phyloP scores from a whole-genome alignment of 2,797 vertebrate genomes.

The Loris lydekkerianus region DNA sequence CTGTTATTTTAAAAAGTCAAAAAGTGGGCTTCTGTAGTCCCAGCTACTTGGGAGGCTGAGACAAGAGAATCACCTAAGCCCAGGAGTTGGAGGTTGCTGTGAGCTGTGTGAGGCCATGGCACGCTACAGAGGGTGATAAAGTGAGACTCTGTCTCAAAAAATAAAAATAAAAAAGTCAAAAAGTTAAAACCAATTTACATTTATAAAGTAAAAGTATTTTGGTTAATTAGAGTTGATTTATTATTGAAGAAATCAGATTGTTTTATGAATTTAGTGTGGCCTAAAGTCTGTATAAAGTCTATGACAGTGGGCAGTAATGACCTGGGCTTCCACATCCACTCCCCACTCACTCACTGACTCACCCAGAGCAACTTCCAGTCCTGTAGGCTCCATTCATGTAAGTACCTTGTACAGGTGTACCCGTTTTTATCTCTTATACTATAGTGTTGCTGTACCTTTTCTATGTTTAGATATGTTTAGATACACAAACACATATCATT shows the following conservation, averaged over 20 bases:
- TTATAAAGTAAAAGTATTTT: background rate
- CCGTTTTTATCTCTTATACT: background rate
- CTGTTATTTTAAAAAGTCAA: background rate
- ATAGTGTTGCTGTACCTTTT: background rate
- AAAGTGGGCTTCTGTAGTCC: background rate
- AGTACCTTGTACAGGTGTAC: background rate
- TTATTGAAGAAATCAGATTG: background rate
- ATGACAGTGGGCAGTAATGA: fast-evolving
- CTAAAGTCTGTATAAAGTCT: background rate
- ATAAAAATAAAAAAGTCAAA: too few relatives aligned
- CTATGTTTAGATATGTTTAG: background rate
- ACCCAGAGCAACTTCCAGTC: background rate
- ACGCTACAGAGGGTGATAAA: too few relatives aligned
- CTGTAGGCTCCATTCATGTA: background rate
- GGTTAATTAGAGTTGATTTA: background rate
- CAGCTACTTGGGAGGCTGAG: too few relatives aligned
- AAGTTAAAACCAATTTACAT: background rate
- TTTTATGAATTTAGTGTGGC: background rate
- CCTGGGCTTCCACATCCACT: background rate
- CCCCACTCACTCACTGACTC: background rate
- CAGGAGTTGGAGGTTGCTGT: too few relatives aligned
- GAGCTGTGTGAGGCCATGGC: too few relatives aligned
- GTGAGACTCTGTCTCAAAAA: too few relatives aligned
- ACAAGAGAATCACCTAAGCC: too few relatives aligned
- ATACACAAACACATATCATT: background rate